Base-by-base conservation (phyloP, 2,113 vertebrate genomes). In the Heptranchias perlo region DNA sequence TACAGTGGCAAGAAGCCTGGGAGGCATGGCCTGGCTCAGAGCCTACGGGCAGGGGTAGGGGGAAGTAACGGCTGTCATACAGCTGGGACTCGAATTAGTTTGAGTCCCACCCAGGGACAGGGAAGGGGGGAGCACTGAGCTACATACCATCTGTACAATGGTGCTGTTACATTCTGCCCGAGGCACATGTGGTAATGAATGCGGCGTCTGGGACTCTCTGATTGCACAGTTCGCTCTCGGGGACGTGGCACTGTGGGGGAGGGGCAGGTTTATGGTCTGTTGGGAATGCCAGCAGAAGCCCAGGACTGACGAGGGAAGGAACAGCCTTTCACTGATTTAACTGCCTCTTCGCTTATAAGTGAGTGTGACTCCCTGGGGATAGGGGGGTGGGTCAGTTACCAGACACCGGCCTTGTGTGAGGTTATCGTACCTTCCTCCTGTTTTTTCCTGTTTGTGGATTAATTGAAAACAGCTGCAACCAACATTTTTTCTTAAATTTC, bases 91-190 rank as follows among this genome's bases (percentile, higher is more conserved):
- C 16, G 61, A 93, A 62, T 93, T 62, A n/a, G 49, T 61, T 62
- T 61, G 58, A 5, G 25, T 93, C 0, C 6, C 58, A 39, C 1
- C 89, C n/a, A n/a, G 58, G 54, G 89, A n/a, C n/a, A n/a, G 58
- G 54, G 89, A n/a, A 23, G 47, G 52, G 31, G 21, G 3, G 35
- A 73, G 28, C 35, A 44, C 16, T 18, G 21, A 62, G 35, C 76
- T 39, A 87, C 96, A 94, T 95, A 73, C 96, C 95, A 96, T 96
- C 96, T 96, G 96, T 52, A 96, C 96, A 96, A 35, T 96, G 39
- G 16, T 82, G 47, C 78, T 64, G 96, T 96, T 89, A 94, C 39
- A 96, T 69, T 96, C 58, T 95, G 82, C 73, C 91, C 78, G 84
- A 67, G 91, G 31, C 96, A 62, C 54, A 87, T 31, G 25, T 91